phyloP scores from a whole-genome alignment of 1,140 invertebrate genomes.

The Drosophila santomea region DNA sequence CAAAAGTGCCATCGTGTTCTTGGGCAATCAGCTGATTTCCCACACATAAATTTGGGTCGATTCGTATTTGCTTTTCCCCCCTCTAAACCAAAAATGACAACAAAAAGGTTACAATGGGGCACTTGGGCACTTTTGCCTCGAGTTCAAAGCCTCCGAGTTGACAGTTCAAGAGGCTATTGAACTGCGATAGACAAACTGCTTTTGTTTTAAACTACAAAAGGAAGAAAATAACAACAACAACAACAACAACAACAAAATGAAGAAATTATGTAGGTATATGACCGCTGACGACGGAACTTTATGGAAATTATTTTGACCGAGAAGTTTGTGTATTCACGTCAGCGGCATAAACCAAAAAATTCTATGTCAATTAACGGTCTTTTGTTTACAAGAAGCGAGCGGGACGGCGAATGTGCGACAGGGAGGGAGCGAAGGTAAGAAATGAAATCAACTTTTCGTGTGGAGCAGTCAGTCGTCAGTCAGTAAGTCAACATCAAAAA shows the following conservation, averaged over 20 bases:
- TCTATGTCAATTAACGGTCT: conserved; percentile 82
- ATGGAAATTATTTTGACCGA: conserved; percentile 65
- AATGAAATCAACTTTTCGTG: conserved; percentile 22
- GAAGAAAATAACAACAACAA: background rate
- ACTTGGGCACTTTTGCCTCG: conserved; percentile 2
- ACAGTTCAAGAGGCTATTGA: conserved; percentile 69
- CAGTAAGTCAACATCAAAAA: conserved; percentile 5
- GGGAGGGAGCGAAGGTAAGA: conserved; percentile 1
- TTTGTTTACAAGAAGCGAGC: conserved; percentile 65
- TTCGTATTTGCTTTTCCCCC: conserved; percentile 22
- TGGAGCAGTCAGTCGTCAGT: background rate
- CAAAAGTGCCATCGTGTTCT: background rate
- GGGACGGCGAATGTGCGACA: conserved; percentile 2
- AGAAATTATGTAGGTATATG: conserved; percentile 57
- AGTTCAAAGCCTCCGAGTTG: conserved; percentile 12
- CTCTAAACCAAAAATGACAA: background rate
- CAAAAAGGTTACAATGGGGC: conserved; percentile 19
- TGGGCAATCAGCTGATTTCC: conserved; percentile 32
- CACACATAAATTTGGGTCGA: conserved; percentile 50
- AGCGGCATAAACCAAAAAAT: conserved; percentile 64
- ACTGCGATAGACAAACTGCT: conserved; percentile 38
- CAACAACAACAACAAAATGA: background rate
- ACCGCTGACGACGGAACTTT: conserved; percentile 54
- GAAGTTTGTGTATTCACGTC: conserved; percentile 30
- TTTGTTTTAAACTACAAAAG: conserved; percentile 40